phyloP scores from a whole-genome alignment of 2,888 invertebrate genomes.

The Apamea epomidion region DNA sequence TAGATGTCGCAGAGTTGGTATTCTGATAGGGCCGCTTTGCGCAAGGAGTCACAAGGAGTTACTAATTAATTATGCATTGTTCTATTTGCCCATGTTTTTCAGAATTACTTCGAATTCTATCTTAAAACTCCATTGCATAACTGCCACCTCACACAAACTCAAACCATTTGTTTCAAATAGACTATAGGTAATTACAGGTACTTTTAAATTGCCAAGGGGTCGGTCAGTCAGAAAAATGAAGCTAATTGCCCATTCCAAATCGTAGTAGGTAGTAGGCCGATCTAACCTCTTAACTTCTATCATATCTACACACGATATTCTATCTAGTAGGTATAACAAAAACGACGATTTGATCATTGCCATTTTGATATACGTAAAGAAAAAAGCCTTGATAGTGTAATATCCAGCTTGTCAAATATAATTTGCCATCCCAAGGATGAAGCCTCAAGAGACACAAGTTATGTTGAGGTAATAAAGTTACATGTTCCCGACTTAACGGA shows the following conservation, averaged over 20 bases:
- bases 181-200: too few species aligned
- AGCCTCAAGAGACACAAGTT: conserved; percentile 27
- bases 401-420: conserved; percentile 5
- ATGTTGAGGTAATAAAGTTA: conserved; percentile 22
- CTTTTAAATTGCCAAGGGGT: too few species aligned
- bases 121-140: not conserved
- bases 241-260: too few species aligned
- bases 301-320: too few species aligned
- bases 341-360: not conserved
- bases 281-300: not conserved
- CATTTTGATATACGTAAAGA: not conserved
- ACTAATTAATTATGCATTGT: not conserved
- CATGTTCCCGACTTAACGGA: conserved; percentile 1
- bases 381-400: not conserved
- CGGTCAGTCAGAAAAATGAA: too few species aligned
- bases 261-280: too few species aligned
- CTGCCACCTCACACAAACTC: not conserved
- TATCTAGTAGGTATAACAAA: not conserved
- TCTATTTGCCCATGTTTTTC: not conserved
- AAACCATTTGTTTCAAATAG: too few species aligned
- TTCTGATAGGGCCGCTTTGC: too few species aligned
- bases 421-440: conserved; percentile 9
- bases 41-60: too few species aligned
- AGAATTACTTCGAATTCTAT: not conserved
- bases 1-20: too few species aligned